Percentiles rank a stretch among this genome's conserved stretches.
phyloP scores from a whole-genome alignment of 2,888 invertebrate genomes.

The Neocrepidodera transversa region DNA sequence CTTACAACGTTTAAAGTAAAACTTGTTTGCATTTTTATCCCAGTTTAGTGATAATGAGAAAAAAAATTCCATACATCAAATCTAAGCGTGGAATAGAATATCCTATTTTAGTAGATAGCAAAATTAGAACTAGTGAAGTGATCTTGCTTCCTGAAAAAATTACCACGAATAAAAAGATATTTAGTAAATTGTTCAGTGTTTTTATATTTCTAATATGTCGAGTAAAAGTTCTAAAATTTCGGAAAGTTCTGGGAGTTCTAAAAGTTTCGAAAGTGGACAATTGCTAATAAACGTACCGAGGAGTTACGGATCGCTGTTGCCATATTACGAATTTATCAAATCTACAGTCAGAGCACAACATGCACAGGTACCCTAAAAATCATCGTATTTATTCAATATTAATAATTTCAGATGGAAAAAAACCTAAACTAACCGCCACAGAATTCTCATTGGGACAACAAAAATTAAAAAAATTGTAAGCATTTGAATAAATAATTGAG shows the following conservation, averaged over 20 bases:
- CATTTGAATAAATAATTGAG: no score
- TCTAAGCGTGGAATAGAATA: background rate
- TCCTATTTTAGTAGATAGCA: conserved; percentile 15
- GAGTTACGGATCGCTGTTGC: conserved; percentile 69
- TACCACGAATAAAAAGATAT: no score
- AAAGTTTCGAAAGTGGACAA: conserved; percentile 49
- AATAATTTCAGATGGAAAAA: no score
- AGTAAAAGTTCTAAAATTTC: conserved; percentile 35
- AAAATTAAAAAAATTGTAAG: no score
- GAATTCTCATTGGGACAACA: no score
- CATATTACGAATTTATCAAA: conserved; percentile 69
- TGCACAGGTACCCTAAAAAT: background rate
- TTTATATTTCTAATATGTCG: conserved; percentile 31
- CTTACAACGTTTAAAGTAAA: background rate
- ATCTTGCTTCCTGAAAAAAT: no score
- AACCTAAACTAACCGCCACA: no score
- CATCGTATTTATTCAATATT: no score
- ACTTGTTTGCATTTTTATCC: background rate
- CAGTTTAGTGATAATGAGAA: conserved; percentile 9
- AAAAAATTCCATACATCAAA: background rate
- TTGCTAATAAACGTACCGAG: conserved; percentile 58
- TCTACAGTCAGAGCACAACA: conserved; percentile 60
- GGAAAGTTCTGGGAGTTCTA: conserved; percentile 24
- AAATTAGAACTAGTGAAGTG: conserved; percentile 18
- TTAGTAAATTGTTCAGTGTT: no score